Evolutionary conservation across 2,113 vertebrate species (phyloP), one percentile per base, ranked within the genome.

Genomic region (Eonycteris spelaea): DNA sequence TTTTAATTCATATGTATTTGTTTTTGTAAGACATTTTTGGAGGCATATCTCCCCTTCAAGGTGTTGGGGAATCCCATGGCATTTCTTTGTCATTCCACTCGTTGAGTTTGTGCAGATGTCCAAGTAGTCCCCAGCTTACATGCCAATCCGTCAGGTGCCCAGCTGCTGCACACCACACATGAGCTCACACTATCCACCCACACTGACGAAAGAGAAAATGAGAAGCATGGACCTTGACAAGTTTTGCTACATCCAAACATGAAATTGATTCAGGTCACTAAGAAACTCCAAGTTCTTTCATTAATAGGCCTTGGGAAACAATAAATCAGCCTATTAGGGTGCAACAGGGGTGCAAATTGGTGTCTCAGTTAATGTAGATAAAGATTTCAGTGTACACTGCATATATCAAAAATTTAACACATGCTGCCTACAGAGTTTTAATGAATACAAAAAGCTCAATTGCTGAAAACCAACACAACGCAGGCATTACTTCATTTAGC

Each of bases 371-470:
- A 98, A 98, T 95, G 96, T 97, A 98, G 97, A 98, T 97, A 98
- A 98, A 98, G 95, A 97, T 98, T 95, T 97, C 97, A 93, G 75
- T 94, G 80, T 84, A 24, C 1, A 95, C 96, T 95, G 97, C 73
- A 93, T 95, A 97, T 86, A 98, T 98, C 98, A 98, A 98, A 97
- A 98, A 98, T 98, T 97, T 97, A 98, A 97, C 97, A 98, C 92
- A 90, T 15, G 90, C 89, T 10, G 15, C 92, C 97, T 98, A 91
- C 91, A 92, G 10, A 87, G 96, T 96, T 98, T 92, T 98, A 98
- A 98, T 99, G 98, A 98, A 98, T 98, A 97, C 97, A 98, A 97
- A 98, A 98, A 97, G 95, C 94, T 97, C 97, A 94, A 97, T 97
- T 97, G 98, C 96, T 97, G 95, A 97, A 96, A 98, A 97, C 95